phyloP scores from a whole-genome alignment of 2,113 vertebrate genomes.

The Corapipo altera region DNA sequence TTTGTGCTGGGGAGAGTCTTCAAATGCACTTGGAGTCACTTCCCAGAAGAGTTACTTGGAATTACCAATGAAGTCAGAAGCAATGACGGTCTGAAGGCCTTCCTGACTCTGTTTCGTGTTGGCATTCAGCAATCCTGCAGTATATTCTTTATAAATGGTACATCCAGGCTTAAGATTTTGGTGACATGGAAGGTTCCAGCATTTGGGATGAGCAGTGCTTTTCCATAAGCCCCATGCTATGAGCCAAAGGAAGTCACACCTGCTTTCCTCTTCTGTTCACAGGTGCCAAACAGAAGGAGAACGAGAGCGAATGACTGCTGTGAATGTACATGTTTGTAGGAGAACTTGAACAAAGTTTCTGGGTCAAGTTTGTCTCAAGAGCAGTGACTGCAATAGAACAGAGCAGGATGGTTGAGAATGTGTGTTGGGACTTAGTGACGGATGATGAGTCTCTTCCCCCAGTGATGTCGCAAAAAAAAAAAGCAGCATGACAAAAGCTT shows the following conservation, averaged over 20 bases:
- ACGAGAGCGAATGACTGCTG: constrained; percentile 78
- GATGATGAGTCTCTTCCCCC: constrained; percentile 64
- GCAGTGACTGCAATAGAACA: constrained; percentile 63
- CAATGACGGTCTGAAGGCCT: background rate
- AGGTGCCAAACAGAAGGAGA: constrained; percentile 88
- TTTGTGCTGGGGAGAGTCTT: background rate
- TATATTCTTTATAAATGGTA: background rate
- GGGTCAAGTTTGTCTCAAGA: constrained; percentile 74
- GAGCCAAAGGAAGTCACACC: background rate
- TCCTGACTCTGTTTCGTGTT: rapidly evolving
- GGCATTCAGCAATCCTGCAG: background rate
- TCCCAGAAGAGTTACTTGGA: background rate
- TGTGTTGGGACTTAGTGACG: constrained; percentile 69
- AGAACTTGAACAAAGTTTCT: constrained; percentile 71
- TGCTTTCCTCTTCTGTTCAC: constrained; percentile 5
- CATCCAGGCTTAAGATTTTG: background rate
- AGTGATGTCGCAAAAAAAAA: constrained; percentile 60
- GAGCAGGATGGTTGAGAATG: constrained; percentile 64
- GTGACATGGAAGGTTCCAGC: background rate
- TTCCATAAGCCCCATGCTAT: background rate
- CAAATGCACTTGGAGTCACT: background rate
- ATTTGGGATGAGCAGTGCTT: background rate
- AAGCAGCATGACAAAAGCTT: constrained; percentile 72
- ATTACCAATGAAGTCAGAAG: background rate
- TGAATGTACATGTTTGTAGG: constrained; percentile 23